Conservation (phyloP, 2,797 vertebrate genomes). For the Sebastes reedi region DNA sequence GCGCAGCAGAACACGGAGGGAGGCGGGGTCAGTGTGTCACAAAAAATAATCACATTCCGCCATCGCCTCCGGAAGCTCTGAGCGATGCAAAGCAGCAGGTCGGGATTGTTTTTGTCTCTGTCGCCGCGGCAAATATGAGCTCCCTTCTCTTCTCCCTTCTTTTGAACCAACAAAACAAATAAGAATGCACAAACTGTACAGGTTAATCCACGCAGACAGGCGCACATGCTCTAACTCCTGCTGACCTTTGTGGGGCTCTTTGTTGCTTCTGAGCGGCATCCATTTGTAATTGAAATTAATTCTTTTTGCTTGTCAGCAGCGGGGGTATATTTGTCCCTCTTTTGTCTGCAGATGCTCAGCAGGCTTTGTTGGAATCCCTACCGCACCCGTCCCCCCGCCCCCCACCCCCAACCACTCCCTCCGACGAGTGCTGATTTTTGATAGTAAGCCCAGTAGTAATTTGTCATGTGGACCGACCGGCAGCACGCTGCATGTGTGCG, state of each 20-base stretch:
- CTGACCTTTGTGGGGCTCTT: slow-evolving; percentile 58
- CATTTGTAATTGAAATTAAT: slow-evolving; percentile 67
- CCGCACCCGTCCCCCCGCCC: background rate
- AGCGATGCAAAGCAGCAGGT: slow-evolving; percentile 37
- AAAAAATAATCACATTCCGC: slow-evolving; percentile 44
- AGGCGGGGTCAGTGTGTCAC: slow-evolving; percentile 43
- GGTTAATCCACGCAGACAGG: slow-evolving; percentile 3
- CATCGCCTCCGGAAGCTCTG: slow-evolving; percentile 10
- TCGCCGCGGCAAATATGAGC: slow-evolving; percentile 20
- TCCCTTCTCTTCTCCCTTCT: background rate
- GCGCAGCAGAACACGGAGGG: slow-evolving; percentile 25
- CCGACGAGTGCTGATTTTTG: slow-evolving; percentile 67
- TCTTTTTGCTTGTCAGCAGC: slow-evolving; percentile 49
- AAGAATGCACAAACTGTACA: background rate
- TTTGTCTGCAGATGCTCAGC: slow-evolving; percentile 61
- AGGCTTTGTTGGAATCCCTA: slow-evolving; percentile 57
- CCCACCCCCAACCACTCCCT: slow-evolving; percentile 51
- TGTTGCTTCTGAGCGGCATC: slow-evolving; percentile 22
- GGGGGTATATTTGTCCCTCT: slow-evolving; percentile 50
- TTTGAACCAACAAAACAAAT: slow-evolving; percentile 10
- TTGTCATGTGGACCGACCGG: slow-evolving; percentile 72
- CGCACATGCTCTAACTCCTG: slow-evolving; percentile 8
- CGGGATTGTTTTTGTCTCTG: slow-evolving; percentile 3
- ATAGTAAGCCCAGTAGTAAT: slow-evolving; percentile 79
- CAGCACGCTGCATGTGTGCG: slow-evolving; percentile 56